Evolutionary conservation across 2,888 invertebrate genomes (phyloP), one percentile per base, ranked within the genome.

Genomic region (Amiota communis): DNA sequence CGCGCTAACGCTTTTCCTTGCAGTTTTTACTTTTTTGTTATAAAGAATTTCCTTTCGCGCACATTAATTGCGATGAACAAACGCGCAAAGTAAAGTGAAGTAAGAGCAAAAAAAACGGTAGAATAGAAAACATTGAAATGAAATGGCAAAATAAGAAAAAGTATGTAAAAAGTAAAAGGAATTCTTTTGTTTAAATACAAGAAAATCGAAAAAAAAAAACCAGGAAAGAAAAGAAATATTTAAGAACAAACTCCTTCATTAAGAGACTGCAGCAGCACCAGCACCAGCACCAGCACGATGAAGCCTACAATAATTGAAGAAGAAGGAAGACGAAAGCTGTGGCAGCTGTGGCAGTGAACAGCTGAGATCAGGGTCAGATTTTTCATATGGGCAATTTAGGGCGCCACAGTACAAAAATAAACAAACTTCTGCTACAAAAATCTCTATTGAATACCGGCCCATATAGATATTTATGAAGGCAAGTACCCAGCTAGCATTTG

Each of bases 21-120:
- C 53, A 53, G 15, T 56, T 49, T 70, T 64, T 56, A 63, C 65
- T 51, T 46, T 75, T 36, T 36, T 75, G 36, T 76, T 81, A 81
- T 70, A 85, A 83, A 85, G 82, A 83, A 83, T 83, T 83, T 83
- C 82, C 82, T 59, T 15, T 15, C n/a, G 84, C 82, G 84, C 76
- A 81, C 82, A 86, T 85, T 85, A 83, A 83, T 83, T 83, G 82
- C 82, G 85, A 83, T 81, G 84, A 63, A 63, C 70, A 59, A 17
- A 2, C 10, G 23, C 61, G 23, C 63, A 63, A 56, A 71, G 51
- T 75, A 71, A 72, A 75, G 79, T 70, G 71, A 77, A 71, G 74
- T 65, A 72, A 74, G 73, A 64, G 53, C n/a, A 64, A 47, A 72
- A 71, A 68, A 74, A 48, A 17, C n/a, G n/a, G n/a, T 23, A 48